Evolutionary conservation across 2,797 vertebrate species (phyloP), one percentile per base, ranked within the genome.

Genomic region (Oreonectes daqikongensis): DNA sequence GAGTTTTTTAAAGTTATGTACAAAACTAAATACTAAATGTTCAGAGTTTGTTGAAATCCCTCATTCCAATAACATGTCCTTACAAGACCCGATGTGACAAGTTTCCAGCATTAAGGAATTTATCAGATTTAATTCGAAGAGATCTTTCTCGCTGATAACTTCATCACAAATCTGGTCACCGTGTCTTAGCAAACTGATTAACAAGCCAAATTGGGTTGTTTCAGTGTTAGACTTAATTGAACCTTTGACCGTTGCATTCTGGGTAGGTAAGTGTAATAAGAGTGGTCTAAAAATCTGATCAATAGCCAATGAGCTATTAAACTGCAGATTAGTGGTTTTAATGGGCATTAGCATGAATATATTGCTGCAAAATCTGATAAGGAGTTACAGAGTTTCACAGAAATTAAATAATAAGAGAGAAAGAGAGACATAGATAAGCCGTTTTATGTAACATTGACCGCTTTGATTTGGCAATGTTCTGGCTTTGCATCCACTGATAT

Each of bases 371-470:
- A 50, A 44, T 57, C 26, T 53, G 20, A 72, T 57, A 35, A 75
- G 50, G 46, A 63, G 70, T 53, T 52, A 40, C 64, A 74, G 63
- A 53, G 60, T 70, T 70, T 72, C 7, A 46, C 71, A 69, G 69
- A 77, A 76, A 57, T 71, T 24, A 77, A 57, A 2, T 69, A 57
- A 57, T 64, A 40, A 78, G 35, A 55, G 60, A 73, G 42, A 20
- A 32, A 53, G 72, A 66, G 68, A 60, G 40, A 64, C 42, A 35
- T 3, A 32, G 40, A 57, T 52, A 38, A 76, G 30, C 40, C 5
- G 1, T 38, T 75, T 74, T 68, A 68, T 59, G 20, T 68, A 75
- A 68, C 57, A 68, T 59, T 1, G 22, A 44, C 8, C 40, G 7
- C 72, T 55, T 38, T 40, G 24, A 75, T 66, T 75, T 52, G 46